These are phyloP conservation scores for Acromyrmex echinatior DNA, from an alignment of 1,140 invertebrate genomes.

Conservation along the genomic window DNA sequence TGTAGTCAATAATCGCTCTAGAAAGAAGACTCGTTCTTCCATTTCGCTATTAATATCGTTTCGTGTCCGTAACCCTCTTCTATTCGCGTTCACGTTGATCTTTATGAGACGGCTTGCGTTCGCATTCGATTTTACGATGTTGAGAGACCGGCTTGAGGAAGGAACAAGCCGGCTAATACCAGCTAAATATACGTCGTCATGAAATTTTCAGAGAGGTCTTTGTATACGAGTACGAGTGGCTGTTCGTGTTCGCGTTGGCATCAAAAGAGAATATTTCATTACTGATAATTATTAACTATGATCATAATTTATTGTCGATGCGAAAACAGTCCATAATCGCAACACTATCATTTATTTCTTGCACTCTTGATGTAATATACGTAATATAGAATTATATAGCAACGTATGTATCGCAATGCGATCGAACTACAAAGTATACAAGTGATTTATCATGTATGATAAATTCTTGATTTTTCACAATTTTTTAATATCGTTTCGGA, in stretches of 20 bases:
- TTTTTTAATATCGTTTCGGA: constrained; percentile 5
- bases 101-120: constrained; percentile 24
- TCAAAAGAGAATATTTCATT: constrained; percentile 11
- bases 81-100: constrained; percentile 26
- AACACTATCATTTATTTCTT: constrained; percentile 9
- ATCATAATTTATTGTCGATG: background rate
- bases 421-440: background rate
- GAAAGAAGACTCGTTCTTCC: constrained; percentile 31
- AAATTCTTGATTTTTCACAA: background rate
- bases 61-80: background rate
- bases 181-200: constrained; percentile 37
- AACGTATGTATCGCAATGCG: background rate
- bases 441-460: background rate
- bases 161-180: constrained; percentile 31
- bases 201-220: constrained; percentile 22
- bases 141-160: constrained; percentile 1
- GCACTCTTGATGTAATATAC: background rate
- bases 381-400: background rate
- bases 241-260: background rate
- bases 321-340: background rate
- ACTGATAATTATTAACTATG: background rate
- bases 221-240: background rate
- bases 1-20: constrained; percentile 34
- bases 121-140: constrained; percentile 43
- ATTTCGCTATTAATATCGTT: constrained; percentile 52